These are phyloP conservation scores for Gobio gobio DNA, from an alignment of 2,113 vertebrate genomes.

Conservation along the genomic window DNA sequence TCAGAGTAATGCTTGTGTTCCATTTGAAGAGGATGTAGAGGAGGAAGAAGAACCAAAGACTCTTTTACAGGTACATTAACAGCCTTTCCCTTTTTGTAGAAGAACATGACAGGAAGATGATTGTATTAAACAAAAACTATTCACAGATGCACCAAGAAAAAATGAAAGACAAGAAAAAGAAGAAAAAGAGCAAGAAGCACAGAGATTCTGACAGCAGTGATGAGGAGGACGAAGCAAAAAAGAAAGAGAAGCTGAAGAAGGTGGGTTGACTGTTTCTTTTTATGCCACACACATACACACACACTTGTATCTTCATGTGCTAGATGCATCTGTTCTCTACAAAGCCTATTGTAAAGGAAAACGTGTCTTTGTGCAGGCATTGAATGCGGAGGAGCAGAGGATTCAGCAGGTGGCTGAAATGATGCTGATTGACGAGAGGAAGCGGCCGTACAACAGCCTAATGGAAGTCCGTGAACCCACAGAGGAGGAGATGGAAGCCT, in stretches of 20 bases:
- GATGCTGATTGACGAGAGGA: slow-evolving; percentile 92
- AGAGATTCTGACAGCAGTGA: slow-evolving; percentile 86
- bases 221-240: slow-evolving; percentile 91
- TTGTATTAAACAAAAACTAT: background rate
- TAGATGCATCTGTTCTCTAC: background rate
- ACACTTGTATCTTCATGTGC: background rate
- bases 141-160: slow-evolving; percentile 92
- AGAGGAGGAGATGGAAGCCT: slow-evolving; percentile 98
- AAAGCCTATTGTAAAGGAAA: background rate
- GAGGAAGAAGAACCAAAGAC: slow-evolving; percentile 83
- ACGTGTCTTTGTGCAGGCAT: slow-evolving; percentile 75
- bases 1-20: slow-evolving; percentile 64
- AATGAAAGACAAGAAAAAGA: slow-evolving; percentile 88
- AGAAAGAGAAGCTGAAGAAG: slow-evolving; percentile 94
- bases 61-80: slow-evolving; percentile 83
- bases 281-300: background rate
- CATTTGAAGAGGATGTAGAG: slow-evolving; percentile 75
- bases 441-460: slow-evolving; percentile 88
- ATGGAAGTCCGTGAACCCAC: slow-evolving; percentile 88
- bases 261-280: slow-evolving; percentile 63
- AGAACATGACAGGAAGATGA: background rate
- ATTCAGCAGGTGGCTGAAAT: slow-evolving; percentile 87
- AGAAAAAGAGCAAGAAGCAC: slow-evolving; percentile 91
- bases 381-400: slow-evolving; percentile 92
- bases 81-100: background rate